Evolutionary conservation across 1,140 invertebrate genomes (phyloP).

Genomic region (Kradibia gibbosae): DNA sequence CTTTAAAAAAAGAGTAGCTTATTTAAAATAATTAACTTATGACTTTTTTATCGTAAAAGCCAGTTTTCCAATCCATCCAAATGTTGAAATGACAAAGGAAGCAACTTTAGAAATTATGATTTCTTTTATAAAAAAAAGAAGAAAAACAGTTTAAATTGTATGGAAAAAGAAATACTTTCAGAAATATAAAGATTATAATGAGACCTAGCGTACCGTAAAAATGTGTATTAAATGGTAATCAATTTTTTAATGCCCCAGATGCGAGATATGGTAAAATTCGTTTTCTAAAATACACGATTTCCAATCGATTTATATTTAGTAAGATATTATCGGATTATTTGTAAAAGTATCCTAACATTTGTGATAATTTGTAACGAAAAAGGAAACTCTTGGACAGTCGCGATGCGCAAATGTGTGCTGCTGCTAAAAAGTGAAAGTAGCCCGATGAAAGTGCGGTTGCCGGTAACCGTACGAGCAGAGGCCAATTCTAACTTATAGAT

Average conservation of each 20-base stretch:
- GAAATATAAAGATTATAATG: background rate
- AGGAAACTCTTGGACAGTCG: background rate
- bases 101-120: too few relatives aligned
- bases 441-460: constrained; percentile 34
- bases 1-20: too few relatives aligned
- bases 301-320: background rate
- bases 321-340: background rate
- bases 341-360: background rate
- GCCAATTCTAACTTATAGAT: background rate
- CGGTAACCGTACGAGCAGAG: background rate
- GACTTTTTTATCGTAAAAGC: too few relatives aligned
- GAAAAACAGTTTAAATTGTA: too few relatives aligned
- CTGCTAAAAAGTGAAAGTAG: constrained; percentile 43
- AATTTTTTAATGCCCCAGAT: background rate
- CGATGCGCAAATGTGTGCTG: background rate
- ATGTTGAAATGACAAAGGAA: too few relatives aligned
- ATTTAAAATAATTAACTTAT: too few relatives aligned
- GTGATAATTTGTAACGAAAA: background rate
- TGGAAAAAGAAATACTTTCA: background rate
- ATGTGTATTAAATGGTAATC: background rate
- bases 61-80: too few relatives aligned
- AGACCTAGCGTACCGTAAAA: background rate
- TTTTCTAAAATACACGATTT: background rate
- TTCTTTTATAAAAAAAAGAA: too few relatives aligned
- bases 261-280: too few relatives aligned